These are phyloP conservation scores for Tenthredo distinguenda DNA, from an alignment of 2,888 invertebrate species.

Conservation along the genomic window DNA sequence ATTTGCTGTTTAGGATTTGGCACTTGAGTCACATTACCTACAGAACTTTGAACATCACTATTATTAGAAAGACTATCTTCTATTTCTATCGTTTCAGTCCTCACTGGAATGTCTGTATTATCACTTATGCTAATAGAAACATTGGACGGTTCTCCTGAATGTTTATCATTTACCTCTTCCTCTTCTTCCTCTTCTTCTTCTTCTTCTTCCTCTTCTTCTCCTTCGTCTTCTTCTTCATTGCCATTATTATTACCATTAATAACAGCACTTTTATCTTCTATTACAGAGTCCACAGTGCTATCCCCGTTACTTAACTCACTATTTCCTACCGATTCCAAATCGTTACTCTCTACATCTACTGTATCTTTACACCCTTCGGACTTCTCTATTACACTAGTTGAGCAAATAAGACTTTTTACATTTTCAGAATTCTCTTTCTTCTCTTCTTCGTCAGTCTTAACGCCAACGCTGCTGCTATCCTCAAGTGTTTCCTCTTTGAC, in stretches of 20 bases:
- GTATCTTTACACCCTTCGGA: constrained; percentile 61
- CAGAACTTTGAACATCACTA: constrained; percentile 75
- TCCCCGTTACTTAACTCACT: constrained; percentile 75
- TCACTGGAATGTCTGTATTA: constrained; percentile 68
- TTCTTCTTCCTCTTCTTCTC: constrained; percentile 69
- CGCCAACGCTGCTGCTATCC: constrained; percentile 60
- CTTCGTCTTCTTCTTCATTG: constrained; percentile 65
- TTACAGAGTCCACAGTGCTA: constrained; percentile 63
- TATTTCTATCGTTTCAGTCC: constrained; percentile 70
- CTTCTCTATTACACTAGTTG: constrained; percentile 73
- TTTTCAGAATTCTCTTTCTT: constrained; percentile 68
- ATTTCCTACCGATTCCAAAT: constrained; percentile 65
- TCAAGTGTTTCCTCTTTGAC: constrained; percentile 72
- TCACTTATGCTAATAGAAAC: constrained; percentile 77
- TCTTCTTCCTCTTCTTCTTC: constrained; percentile 77
- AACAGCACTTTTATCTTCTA: constrained; percentile 72
- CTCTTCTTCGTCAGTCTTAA: constrained; percentile 63
- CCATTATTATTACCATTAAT: constrained; percentile 68
- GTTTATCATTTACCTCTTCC: constrained; percentile 69
- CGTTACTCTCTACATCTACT: constrained; percentile 62
- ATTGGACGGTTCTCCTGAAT: constrained; percentile 76
- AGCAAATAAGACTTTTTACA: constrained; percentile 72
- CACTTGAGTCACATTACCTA: constrained; percentile 77
- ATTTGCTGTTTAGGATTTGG: constrained; percentile 79
- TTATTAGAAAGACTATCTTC: constrained; percentile 75